A percentile compares a stretch with the other conserved stretches of the same genome.
Evolutionary conservation across 2,113 vertebrate genomes (phyloP).

Genomic region (Patagioenas fasciata): DNA sequence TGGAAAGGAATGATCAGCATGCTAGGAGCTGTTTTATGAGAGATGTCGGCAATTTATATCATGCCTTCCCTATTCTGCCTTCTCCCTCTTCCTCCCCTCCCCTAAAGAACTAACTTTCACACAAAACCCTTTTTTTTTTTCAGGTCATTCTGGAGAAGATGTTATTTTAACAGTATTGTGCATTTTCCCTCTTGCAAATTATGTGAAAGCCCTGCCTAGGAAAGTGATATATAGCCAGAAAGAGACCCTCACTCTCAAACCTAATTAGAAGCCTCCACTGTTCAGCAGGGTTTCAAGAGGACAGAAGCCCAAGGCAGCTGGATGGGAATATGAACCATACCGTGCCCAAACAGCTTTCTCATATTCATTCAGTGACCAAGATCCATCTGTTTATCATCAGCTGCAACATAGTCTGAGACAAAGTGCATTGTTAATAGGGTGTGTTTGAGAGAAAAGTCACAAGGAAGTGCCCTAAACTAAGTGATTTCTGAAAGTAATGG

Average conservation of each 20-base stretch:
- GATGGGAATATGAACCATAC: constrained; percentile 16
- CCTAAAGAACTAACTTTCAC: not conserved
- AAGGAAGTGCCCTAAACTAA: constrained; percentile 30
- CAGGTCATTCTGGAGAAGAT: not conserved
- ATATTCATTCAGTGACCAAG: constrained; percentile 13
- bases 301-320: constrained; percentile 45
- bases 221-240: constrained; percentile 24
- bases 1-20: not conserved
- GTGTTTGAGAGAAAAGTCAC: constrained; percentile 7
- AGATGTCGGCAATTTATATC: not conserved
- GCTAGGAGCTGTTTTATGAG: not conserved
- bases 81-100: not conserved
- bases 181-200: not conserved
- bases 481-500: constrained; percentile 32
- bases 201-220: not conserved
- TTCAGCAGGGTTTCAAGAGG: constrained; percentile 26
- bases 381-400: constrained; percentile 63
- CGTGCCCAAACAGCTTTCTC: constrained; percentile 29
- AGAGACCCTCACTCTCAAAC: constrained; percentile 16
- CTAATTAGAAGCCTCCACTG: constrained; percentile 12
- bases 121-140: not conserved
- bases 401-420: constrained; percentile 18
- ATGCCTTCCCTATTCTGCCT: not conserved
- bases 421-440: constrained; percentile 53
- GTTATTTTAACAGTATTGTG: not conserved